Conservation (phyloP, 37 sponge, comb jelly and placozoan species). For the Aphrocallistes beatrix region DNA sequence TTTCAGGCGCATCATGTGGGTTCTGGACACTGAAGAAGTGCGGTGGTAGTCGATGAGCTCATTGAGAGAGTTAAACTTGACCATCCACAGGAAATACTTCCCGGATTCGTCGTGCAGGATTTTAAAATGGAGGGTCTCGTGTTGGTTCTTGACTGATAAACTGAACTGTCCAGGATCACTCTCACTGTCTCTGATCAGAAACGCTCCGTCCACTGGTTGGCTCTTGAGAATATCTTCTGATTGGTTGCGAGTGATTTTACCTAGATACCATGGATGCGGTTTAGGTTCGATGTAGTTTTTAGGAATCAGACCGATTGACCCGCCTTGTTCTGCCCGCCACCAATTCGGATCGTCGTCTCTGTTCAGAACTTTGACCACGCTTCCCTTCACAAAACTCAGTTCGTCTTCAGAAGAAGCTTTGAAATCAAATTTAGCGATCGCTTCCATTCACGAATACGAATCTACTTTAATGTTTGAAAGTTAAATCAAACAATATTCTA, state of each 20-base stretch:
- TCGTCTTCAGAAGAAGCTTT: slow-evolving; percentile 81
- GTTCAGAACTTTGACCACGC: slow-evolving; percentile 60
- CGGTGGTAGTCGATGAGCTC: slow-evolving; percentile 86
- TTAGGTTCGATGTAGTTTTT: slow-evolving; percentile 92
- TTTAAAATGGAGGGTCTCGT: slow-evolving; percentile 89
- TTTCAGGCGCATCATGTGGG: slow-evolving; percentile 78
- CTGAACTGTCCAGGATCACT: slow-evolving; percentile 91
- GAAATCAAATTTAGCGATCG: slow-evolving; percentile 74
- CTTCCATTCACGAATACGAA: no score
- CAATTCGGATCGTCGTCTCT: slow-evolving; percentile 88
- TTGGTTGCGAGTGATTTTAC: slow-evolving; percentile 57
- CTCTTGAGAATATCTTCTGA: slow-evolving; percentile 67
- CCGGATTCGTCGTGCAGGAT: slow-evolving; percentile 92
- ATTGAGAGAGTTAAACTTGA: slow-evolving; percentile 91
- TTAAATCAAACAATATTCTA: no score
- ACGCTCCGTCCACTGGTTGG: slow-evolving; percentile 75
- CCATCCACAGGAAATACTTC: slow-evolving; percentile 98
- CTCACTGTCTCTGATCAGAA: slow-evolving; percentile 90
- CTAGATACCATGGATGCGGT: slow-evolving; percentile 73
- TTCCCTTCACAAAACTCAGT: slow-evolving; percentile 71
- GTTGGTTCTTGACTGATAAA: slow-evolving; percentile 86
- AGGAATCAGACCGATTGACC: slow-evolving; percentile 84
- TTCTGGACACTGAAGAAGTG: slow-evolving; percentile 83
- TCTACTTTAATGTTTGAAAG: no score
- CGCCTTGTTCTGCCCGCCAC: slow-evolving; percentile 84